These are phyloP conservation scores for Leptopilina myrica DNA, from an alignment of 2,888 invertebrate species.

Conservation along the genomic window DNA sequence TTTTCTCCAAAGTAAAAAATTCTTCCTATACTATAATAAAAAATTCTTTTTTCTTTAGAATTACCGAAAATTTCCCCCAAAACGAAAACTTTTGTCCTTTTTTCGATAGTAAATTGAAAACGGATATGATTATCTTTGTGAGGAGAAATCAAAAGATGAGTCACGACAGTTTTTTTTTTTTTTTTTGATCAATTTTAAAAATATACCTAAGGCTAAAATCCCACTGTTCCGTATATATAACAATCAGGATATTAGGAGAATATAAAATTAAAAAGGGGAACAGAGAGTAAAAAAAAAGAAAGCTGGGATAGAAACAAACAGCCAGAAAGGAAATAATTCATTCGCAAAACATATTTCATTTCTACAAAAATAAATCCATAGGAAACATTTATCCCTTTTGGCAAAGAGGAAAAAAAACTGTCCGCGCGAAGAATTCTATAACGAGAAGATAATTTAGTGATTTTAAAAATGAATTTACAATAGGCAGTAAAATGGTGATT, in stretches of 20 bases:
- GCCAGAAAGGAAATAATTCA: not conserved
- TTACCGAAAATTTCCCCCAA: no score
- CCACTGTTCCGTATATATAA: not conserved
- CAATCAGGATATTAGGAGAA: no score
- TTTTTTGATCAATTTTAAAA: no score
- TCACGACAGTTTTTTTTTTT: not conserved
- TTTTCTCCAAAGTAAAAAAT: no score
- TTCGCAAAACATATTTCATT: slow-evolving; percentile 4
- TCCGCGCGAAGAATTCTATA: not conserved
- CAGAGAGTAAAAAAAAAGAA: no score
- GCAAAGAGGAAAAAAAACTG: not conserved
- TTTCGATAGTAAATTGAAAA: not conserved
- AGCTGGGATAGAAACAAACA: not conserved
- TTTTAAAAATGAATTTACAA: slow-evolving; percentile 24
- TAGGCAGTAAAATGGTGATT: slow-evolving; percentile 9
- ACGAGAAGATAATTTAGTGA: slow-evolving; percentile 14
- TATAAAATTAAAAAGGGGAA: no score
- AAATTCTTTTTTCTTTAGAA: no score
- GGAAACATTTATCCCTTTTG: slow-evolving; percentile 6
- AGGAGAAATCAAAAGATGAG: not conserved
- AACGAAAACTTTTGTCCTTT: not conserved
- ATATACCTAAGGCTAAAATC: not conserved
- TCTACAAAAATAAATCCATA: not conserved
- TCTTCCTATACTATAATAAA: no score
- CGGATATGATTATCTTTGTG: slow-evolving; percentile 2